Evolutionary conservation across 2,797 vertebrate genomes (phyloP).

Genomic region (Rhyacichthys aspro): DNA sequence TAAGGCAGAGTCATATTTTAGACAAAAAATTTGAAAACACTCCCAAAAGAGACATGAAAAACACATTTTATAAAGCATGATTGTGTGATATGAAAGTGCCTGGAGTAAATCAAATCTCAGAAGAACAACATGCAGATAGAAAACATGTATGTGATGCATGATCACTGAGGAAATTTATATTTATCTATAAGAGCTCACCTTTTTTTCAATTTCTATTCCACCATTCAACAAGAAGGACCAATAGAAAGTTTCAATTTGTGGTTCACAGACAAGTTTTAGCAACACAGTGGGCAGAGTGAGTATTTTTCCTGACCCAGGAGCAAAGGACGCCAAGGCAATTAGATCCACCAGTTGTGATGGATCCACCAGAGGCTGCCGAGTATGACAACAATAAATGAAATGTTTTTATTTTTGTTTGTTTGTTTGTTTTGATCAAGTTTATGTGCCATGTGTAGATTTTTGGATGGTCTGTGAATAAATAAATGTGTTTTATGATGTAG

Average conservation of each 20-base stretch:
- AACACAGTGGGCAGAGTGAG: slow-evolving; percentile 43
- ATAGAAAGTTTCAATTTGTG: slow-evolving; percentile 45
- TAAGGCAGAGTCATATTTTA: background rate
- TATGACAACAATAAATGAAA: too few species aligned
- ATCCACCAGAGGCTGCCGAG: slow-evolving; percentile 42
- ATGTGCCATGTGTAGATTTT: too few species aligned
- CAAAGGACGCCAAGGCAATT: slow-evolving; percentile 63
- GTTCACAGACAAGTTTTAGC: slow-evolving; percentile 58
- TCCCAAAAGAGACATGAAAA: slow-evolving; percentile 14
- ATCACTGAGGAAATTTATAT: slow-evolving; percentile 70
- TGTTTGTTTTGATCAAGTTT: too few species aligned
- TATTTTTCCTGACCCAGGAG: slow-evolving; percentile 64
- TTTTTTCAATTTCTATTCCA: slow-evolving; percentile 63
- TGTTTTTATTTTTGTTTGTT: too few species aligned
- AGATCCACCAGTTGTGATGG: slow-evolving; percentile 63
- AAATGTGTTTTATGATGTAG: slow-evolving; percentile 8
- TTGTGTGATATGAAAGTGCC: background rate
- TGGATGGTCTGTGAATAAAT: background rate
- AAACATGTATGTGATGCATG: slow-evolving; percentile 64
- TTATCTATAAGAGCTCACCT: slow-evolving; percentile 68
- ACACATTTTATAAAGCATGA: slow-evolving; percentile 15
- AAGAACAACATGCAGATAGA: slow-evolving; percentile 58
- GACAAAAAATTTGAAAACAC: slow-evolving; percentile 12
- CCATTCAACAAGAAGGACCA: slow-evolving; percentile 56
- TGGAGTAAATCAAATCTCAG: slow-evolving; percentile 39